Evolutionary conservation across 1,140 invertebrate genomes (phyloP).

Genomic region (Drosophila eugracilis): DNA sequence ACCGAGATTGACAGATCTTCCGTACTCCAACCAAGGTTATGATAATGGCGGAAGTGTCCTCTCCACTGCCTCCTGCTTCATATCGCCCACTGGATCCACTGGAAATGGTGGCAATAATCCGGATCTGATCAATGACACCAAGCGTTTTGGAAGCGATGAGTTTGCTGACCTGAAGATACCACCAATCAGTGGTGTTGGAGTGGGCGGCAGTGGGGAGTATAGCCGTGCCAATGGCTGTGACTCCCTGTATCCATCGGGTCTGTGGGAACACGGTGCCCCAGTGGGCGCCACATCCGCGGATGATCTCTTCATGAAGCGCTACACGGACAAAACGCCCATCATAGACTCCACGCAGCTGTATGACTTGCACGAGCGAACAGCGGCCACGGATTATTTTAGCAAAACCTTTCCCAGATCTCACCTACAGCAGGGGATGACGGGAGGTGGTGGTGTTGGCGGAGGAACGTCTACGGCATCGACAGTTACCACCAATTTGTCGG

Average conservation of each 20-base stretch:
- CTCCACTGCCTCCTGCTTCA: slow-evolving; percentile 87
- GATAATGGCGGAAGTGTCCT: slow-evolving; percentile 87
- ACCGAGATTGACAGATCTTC: slow-evolving; percentile 88
- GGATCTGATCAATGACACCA: slow-evolving; percentile 92
- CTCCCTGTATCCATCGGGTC: slow-evolving; percentile 89
- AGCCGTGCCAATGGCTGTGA: slow-evolving; percentile 88
- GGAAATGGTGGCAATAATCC: slow-evolving; percentile 90
- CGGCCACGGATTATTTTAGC: slow-evolving; percentile 85
- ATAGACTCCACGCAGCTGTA: slow-evolving; percentile 86
- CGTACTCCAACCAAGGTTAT: slow-evolving; percentile 88
- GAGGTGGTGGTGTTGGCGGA: slow-evolving; percentile 17
- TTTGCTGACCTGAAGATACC: slow-evolving; percentile 75
- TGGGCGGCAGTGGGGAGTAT: slow-evolving; percentile 88
- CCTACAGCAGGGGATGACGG: slow-evolving; percentile 35
- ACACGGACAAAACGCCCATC: slow-evolving; percentile 91
- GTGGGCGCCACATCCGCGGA: slow-evolving; percentile 80
- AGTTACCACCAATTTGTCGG: slow-evolving; percentile 71
- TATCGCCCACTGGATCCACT: slow-evolving; percentile 89
- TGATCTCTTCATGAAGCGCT: slow-evolving; percentile 86
- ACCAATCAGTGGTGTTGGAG: slow-evolving; percentile 29
- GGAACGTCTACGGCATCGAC: slow-evolving; percentile 70
- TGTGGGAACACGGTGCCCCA: slow-evolving; percentile 86
- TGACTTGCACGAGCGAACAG: slow-evolving; percentile 78
- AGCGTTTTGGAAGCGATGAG: slow-evolving; percentile 86
- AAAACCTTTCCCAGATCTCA: slow-evolving; percentile 86